Evolutionary conservation across 2,797 vertebrate species (phyloP).

Genomic region (Tachyglossus aculeatus): DNA sequence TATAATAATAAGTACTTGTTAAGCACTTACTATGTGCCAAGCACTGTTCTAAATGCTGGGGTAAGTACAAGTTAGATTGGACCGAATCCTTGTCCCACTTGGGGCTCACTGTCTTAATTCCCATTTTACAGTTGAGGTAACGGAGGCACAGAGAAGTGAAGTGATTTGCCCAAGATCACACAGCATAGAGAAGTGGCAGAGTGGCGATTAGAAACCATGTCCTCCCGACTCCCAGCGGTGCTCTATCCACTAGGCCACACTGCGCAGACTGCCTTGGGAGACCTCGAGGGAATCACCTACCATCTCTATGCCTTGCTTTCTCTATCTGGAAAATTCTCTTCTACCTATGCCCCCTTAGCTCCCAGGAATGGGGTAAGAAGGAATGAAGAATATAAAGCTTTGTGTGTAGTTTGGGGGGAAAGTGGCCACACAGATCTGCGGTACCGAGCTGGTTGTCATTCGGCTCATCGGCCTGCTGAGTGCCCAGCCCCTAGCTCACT

Average conservation of each 20-base stretch:
- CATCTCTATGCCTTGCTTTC: background rate
- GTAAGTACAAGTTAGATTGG: too few relatives aligned
- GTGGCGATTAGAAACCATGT: background rate
- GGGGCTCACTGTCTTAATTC: too few relatives aligned
- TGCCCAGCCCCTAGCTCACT: background rate
- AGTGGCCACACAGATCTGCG: background rate
- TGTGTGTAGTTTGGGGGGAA: rapidly evolving
- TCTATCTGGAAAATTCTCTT: background rate
- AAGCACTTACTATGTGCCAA: too few relatives aligned
- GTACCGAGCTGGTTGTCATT: rapidly evolving
- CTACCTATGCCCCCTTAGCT: background rate
- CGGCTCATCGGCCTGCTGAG: too few relatives aligned
- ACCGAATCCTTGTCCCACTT: too few relatives aligned
- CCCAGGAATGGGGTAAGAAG: background rate
- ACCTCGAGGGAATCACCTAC: background rate
- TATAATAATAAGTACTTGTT: too few relatives aligned
- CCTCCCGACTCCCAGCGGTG: background rate
- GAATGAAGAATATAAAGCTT: too few relatives aligned
- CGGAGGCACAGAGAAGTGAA: too few relatives aligned
- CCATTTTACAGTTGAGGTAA: background rate
- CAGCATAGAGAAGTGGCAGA: too few relatives aligned
- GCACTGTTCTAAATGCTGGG: too few relatives aligned
- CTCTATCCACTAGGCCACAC: background rate
- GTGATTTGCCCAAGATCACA: too few relatives aligned
- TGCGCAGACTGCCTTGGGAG: too few relatives aligned